A percentile compares a stretch with the other conserved stretches of the same genome.
These are phyloP conservation scores for Sipha maydis DNA, from an alignment of 2,888 invertebrate species.

Conservation along the genomic window DNA sequence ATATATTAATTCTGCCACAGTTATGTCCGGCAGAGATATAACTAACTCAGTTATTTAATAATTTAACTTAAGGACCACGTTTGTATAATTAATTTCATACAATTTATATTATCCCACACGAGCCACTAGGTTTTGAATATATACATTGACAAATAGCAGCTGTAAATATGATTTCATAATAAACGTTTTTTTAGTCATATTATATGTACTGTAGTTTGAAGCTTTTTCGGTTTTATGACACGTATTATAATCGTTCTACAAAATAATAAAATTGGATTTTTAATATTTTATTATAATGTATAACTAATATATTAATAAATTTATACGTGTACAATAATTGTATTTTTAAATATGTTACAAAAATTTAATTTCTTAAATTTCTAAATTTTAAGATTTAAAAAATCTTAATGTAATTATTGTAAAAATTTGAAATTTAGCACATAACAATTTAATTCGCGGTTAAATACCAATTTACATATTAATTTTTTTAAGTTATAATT, in stretches of 20 bases:
- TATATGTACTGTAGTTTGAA: not conserved
- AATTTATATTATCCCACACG: not conserved
- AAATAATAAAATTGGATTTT: too few species aligned
- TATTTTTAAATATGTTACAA: too few species aligned
- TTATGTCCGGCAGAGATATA: not conserved
- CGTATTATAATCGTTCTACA: not conserved
- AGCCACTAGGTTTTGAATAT: not conserved
- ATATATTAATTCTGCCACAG: not conserved
- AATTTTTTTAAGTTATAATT: not conserved
- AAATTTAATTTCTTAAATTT: too few species aligned
- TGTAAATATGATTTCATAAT: not conserved
- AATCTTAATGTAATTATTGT: not conserved
- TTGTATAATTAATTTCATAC: not conserved
- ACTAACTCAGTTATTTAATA: not conserved
- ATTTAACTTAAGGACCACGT: not conserved
- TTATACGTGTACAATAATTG: too few species aligned
- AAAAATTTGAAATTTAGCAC: not conserved
- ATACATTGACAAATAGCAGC: not conserved
- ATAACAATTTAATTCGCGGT: not conserved
- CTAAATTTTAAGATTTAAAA: too few species aligned
- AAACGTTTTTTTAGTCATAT: not conserved
- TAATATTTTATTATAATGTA: too few species aligned
- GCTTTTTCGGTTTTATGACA: not conserved
- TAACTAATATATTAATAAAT: too few species aligned
- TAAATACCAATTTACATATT: too few species aligned